Percentiles rank a stretch among this genome's conserved stretches.
phyloP scores from a whole-genome alignment of 2,113 vertebrate genomes.

The Acanthisitta chloris region DNA sequence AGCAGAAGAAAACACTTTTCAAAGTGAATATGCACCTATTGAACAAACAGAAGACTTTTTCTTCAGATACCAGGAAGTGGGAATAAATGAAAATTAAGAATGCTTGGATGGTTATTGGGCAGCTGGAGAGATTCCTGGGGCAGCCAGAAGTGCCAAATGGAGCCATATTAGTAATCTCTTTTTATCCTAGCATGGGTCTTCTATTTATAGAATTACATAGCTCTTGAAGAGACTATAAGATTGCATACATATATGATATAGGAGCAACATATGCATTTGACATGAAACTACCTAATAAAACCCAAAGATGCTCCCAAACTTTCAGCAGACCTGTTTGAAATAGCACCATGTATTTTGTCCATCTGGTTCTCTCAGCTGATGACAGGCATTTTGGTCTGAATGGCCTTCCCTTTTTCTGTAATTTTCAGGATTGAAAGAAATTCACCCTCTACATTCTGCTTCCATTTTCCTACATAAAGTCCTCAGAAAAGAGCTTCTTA shows the following conservation, averaged over 20 bases:
- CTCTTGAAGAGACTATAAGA: not conserved
- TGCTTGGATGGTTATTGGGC: not conserved
- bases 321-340: not conserved
- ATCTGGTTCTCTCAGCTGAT: slow-evolving; percentile 10
- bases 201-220: slow-evolving; percentile 34
- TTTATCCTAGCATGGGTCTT: not conserved
- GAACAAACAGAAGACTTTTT: not conserved
- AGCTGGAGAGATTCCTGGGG: slow-evolving; percentile 36
- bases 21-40: not conserved
- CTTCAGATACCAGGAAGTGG: not conserved
- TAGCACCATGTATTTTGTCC: not conserved
- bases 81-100: slow-evolving; percentile 32
- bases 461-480: not conserved
- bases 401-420: not conserved
- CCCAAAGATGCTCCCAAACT: not conserved
- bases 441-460: not conserved
- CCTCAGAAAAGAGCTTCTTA: not conserved
- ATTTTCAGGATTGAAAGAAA: not conserved
- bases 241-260: not conserved
- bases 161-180: not conserved
- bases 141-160: slow-evolving; percentile 9
- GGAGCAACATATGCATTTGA: not conserved
- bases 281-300: not conserved
- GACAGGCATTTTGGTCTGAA: not conserved
- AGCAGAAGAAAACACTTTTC: not conserved